Percentiles rank a stretch among this genome's conserved stretches.
Evolutionary conservation across 2,113 vertebrate genomes (phyloP).

Genomic region (Etheostoma spectabile): DNA sequence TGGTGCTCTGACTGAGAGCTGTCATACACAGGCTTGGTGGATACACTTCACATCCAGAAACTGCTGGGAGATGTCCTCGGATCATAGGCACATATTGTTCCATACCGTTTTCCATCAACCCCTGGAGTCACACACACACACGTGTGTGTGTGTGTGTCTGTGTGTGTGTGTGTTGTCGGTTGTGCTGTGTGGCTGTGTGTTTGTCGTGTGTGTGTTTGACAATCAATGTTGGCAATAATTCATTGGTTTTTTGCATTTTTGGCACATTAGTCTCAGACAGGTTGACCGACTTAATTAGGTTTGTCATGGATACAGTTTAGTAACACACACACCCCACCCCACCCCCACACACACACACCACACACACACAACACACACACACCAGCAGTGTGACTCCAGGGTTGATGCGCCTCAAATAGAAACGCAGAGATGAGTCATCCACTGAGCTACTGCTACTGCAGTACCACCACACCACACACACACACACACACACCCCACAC

Average conservation of each 20-base stretch:
- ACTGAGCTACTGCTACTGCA: conserved; percentile 75
- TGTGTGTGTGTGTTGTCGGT: too few species aligned
- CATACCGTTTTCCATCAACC: not conserved
- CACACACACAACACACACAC: conserved; percentile 36
- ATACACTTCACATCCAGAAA: not conserved
- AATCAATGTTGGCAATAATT: too few species aligned
- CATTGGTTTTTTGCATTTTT: not conserved
- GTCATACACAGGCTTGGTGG: not conserved
- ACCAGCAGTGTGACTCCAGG: conserved; percentile 78
- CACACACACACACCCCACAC: conserved; percentile 35
- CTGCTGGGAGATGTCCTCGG: not conserved
- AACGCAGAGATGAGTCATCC: conserved; percentile 83
- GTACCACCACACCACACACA: conserved; percentile 49
- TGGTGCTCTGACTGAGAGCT: not conserved
- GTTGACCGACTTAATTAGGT: conserved; percentile 51
- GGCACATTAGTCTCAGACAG: conserved; percentile 32
- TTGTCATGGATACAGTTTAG: conserved; percentile 72
- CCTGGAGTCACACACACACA: too few species aligned
- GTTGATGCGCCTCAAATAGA: conserved; percentile 81
- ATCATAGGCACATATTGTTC: not conserved
- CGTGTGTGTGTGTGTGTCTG: not conserved
- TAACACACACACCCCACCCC: conserved; percentile 5
- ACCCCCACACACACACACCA: conserved; percentile 17
- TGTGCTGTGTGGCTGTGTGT: not conserved
- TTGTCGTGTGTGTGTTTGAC: too few species aligned